A percentile compares a stretch with the other conserved stretches of the same genome.
phyloP scores from a whole-genome alignment of 2,888 invertebrate genomes.

The Brachynemurus nebulosus region DNA sequence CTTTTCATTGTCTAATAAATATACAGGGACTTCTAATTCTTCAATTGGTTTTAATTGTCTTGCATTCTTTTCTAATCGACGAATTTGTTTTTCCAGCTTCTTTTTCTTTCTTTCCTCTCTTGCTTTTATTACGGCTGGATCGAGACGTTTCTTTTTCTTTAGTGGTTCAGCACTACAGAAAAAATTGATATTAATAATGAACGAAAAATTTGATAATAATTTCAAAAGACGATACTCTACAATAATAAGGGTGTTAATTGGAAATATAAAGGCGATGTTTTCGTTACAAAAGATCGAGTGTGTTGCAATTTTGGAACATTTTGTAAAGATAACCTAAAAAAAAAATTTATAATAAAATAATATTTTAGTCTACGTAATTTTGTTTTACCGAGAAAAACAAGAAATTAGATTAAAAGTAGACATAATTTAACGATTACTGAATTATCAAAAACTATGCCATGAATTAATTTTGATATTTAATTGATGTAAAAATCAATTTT shows the following conservation, averaged over 20 bases:
- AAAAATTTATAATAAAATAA: no score
- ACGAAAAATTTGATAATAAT: not conserved
- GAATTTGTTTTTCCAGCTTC: constrained; percentile 77
- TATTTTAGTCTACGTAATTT: no score
- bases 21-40: constrained; percentile 64
- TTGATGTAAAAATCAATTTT: no score
- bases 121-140: constrained; percentile 64
- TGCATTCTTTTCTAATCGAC: constrained; percentile 63
- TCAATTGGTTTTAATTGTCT: constrained; percentile 80
- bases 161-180: constrained; percentile 66
- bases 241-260: not conserved
- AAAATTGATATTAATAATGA: constrained; percentile 3
- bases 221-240: not conserved
- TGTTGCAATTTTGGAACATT: no score
- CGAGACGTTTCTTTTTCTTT: constrained; percentile 77
- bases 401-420: no score
- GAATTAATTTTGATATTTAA: no score
- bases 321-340: no score
- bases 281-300: no score
- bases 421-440: no score
- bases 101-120: constrained; percentile 70
- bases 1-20: constrained; percentile 49
- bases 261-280: not conserved
- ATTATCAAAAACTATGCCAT: no score
- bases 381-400: no score